phyloP scores from a whole-genome alignment of 2,888 invertebrate genomes.

The Pharmacophagus antenor region DNA sequence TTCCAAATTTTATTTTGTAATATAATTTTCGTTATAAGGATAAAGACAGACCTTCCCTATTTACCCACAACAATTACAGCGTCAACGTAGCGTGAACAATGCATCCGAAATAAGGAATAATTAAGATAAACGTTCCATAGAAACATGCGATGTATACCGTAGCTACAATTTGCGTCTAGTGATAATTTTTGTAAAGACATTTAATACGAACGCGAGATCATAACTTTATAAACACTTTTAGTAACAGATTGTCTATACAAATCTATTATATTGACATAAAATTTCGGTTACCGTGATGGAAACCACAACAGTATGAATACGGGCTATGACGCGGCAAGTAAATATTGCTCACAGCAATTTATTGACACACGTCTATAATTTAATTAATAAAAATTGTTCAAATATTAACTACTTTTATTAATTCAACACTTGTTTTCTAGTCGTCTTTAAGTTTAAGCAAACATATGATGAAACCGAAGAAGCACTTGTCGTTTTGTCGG shows the following conservation, averaged over 20 bases:
- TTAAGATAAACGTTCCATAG: background rate
- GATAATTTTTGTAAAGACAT: too few species aligned
- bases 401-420: background rate
- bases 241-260: background rate
- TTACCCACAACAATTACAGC: too few species aligned
- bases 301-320: background rate
- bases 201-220: too few species aligned
- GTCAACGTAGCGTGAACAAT: too few species aligned
- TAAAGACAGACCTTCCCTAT: too few species aligned
- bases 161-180: background rate
- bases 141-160: background rate
- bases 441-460: background rate
- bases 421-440: background rate
- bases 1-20: too few species aligned
- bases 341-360: background rate
- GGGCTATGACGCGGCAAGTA: background rate
- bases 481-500: slow-evolving; percentile 43
- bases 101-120: too few species aligned
- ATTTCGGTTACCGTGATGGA: background rate
- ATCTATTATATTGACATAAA: background rate
- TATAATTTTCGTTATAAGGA: too few species aligned
- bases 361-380: background rate
- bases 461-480: background rate
- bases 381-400: background rate
- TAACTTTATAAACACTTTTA: background rate